These are phyloP conservation scores for Neodiprion pinetum DNA, from an alignment of 1,140 invertebrate species.

Conservation along the genomic window DNA sequence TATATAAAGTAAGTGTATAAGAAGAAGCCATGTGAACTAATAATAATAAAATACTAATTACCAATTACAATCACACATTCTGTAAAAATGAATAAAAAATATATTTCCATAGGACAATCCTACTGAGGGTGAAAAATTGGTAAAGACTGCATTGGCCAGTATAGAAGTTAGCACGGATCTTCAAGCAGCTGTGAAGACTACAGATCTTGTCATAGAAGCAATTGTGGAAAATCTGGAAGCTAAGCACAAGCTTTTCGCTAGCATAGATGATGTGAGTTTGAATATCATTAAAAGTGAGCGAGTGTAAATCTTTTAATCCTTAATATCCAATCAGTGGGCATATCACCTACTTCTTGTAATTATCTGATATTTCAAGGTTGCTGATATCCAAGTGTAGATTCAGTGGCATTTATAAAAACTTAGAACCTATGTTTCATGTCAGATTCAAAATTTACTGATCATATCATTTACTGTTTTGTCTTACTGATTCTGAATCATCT, in stretches of 20 bases:
- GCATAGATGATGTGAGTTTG: slow-evolving; percentile 63
- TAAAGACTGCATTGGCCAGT: slow-evolving; percentile 66
- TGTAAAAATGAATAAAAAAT: background rate
- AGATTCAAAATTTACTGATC: no score
- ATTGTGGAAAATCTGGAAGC: slow-evolving; percentile 85
- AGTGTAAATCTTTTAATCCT: background rate
- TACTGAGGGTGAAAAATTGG: slow-evolving; percentile 71
- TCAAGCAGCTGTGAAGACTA: slow-evolving; percentile 66
- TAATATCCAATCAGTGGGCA: background rate
- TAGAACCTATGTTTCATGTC: no score
- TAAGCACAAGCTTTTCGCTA: slow-evolving; percentile 81
- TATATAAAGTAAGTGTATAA: slow-evolving; percentile 64
- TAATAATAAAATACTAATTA: no score
- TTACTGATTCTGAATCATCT: no score
- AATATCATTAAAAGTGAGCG: background rate
- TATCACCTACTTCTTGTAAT: no score
- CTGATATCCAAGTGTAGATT: no score
- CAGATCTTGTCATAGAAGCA: slow-evolving; percentile 86
- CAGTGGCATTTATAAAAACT: no score
- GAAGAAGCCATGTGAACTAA: background rate
- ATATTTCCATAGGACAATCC: slow-evolving; percentile 59
- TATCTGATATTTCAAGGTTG: no score
- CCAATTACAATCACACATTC: background rate
- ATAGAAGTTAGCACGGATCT: slow-evolving; percentile 71
- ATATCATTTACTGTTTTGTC: no score